These are phyloP conservation scores for Vanessa cardui DNA, from an alignment of 2,888 invertebrate genomes.

Conservation along the genomic window DNA sequence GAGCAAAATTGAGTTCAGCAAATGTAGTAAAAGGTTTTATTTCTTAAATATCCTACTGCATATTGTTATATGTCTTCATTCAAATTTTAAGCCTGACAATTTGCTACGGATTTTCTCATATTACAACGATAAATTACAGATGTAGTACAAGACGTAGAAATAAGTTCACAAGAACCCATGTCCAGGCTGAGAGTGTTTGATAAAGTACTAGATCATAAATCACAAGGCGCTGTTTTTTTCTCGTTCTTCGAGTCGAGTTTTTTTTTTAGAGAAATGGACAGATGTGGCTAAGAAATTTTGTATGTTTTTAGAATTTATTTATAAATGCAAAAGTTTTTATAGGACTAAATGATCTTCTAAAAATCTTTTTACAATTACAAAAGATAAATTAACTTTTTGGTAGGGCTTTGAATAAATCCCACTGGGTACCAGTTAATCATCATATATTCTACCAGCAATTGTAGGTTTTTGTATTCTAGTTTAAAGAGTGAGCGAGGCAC, in stretches of 20 bases:
- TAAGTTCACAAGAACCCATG: neutral
- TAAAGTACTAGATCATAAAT: constrained; percentile 13
- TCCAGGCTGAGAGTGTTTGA: constrained; percentile 1
- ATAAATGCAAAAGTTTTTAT: neutral
- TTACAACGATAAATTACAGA: neutral
- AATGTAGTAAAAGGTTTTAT: too few species aligned
- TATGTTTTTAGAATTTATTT: neutral
- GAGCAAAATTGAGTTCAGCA: too few species aligned
- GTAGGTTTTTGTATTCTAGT: too few species aligned
- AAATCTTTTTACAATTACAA: too few species aligned
- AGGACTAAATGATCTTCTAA: too few species aligned
- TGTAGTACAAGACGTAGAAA: neutral
- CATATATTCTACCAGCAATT: too few species aligned
- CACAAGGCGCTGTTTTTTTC: neutral
- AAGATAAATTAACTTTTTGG: too few species aligned
- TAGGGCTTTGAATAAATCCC: too few species aligned
- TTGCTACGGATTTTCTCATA: neutral
- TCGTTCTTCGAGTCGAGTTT: neutral
- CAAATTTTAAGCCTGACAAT: neutral
- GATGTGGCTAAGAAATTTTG: neutral
- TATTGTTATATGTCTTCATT: too few species aligned
- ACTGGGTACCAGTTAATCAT: too few species aligned
- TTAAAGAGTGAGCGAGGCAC: too few species aligned
- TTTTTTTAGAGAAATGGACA: neutral
- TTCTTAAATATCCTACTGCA: too few species aligned